These are phyloP conservation scores for Tragelaphus scriptus DNA, from an alignment of 2,113 vertebrate species.

Conservation along the genomic window DNA sequence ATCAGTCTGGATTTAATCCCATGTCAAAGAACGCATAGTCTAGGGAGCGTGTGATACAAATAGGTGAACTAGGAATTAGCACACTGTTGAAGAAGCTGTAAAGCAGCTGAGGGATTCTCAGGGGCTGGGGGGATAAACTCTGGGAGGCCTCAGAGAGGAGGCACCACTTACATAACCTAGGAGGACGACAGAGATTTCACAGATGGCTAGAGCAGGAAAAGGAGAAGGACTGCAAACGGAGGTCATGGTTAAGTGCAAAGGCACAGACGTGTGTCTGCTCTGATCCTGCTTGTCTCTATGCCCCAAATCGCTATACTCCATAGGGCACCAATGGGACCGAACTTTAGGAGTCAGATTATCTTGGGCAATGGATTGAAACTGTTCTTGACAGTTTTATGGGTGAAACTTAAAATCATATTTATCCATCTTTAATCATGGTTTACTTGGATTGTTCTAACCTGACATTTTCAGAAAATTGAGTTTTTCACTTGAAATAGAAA, in stretches of 20 bases:
- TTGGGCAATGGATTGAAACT: background rate
- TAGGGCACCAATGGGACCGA: background rate
- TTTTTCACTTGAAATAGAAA: background rate
- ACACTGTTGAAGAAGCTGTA: background rate
- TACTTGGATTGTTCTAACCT: background rate
- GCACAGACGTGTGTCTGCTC: background rate
- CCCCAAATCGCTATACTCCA: background rate
- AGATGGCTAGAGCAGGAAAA: background rate
- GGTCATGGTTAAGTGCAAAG: rapidly evolving
- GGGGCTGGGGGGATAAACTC: background rate
- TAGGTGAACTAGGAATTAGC: background rate
- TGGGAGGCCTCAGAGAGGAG: background rate
- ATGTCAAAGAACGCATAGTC: background rate
- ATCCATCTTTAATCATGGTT: background rate
- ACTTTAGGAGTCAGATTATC: background rate
- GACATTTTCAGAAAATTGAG: background rate
- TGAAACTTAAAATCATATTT: background rate
- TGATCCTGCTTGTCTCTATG: too few species aligned
- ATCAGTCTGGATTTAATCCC: background rate
- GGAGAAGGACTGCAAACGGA: background rate
- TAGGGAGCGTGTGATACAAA: background rate
- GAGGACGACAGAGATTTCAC: background rate
- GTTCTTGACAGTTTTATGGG: background rate
- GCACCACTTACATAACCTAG: background rate
- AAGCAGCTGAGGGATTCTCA: background rate